Conservation (phyloP, 2,888 invertebrate genomes). For the Elgonia sp. region DNA sequence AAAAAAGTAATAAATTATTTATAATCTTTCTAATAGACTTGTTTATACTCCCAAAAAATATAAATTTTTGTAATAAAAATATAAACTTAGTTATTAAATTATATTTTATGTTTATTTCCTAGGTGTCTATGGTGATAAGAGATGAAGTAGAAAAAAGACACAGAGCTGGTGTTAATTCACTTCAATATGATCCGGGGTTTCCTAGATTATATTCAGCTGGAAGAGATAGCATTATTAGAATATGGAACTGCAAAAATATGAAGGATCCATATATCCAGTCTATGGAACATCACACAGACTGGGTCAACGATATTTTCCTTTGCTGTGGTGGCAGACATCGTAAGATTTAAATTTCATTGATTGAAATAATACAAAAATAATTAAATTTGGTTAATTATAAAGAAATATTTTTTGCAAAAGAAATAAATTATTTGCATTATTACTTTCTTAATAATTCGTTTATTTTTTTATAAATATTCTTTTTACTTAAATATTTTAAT, state of each 20-base stretch:
- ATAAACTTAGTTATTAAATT: background rate
- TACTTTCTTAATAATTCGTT: too few relatives aligned
- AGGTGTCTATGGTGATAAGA: constrained; percentile 99
- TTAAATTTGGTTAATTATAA: too few relatives aligned
- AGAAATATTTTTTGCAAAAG: too few relatives aligned
- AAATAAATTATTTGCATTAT: too few relatives aligned
- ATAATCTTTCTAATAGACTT: too few relatives aligned
- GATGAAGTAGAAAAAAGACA: constrained; percentile 98
- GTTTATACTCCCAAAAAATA: too few relatives aligned
- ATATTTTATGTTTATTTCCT: constrained; percentile 18
- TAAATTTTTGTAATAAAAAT: background rate
- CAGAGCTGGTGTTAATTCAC: constrained; percentile 97
- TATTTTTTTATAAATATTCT: too few relatives aligned
- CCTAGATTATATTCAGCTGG: constrained; percentile 98
- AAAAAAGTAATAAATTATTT: too few relatives aligned
- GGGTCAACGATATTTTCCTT: constrained; percentile 99
- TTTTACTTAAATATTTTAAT: too few relatives aligned
- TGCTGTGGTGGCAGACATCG: constrained; percentile 98
- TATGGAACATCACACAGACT: constrained; percentile 99
- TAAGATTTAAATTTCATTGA: constrained; percentile 86
- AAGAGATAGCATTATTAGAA: constrained; percentile 98
- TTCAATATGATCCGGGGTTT: constrained; percentile 96
- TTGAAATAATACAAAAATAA: background rate
- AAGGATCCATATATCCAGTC: constrained; percentile 96
- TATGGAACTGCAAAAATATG: constrained; percentile 91